phyloP scores from a whole-genome alignment of 2,113 vertebrate species.

The Crocuta crocuta region DNA sequence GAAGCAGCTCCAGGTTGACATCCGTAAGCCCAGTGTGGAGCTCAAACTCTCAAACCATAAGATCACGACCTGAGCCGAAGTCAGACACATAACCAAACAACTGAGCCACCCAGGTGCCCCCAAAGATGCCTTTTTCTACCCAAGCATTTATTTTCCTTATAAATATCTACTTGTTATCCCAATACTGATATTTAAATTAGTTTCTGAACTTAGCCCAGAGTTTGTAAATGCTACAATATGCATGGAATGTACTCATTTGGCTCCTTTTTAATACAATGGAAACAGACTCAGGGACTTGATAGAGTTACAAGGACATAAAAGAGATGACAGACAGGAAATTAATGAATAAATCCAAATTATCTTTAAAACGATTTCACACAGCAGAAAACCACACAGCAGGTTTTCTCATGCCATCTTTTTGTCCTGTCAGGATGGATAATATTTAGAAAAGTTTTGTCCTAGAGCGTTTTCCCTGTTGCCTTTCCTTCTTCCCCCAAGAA shows the following conservation, averaged over 20 bases:
- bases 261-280: background rate
- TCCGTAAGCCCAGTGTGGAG: too few relatives aligned
- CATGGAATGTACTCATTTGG: background rate
- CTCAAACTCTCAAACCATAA: too few relatives aligned
- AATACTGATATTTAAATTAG: background rate
- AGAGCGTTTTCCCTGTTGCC: background rate
- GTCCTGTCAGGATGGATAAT: background rate
- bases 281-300: background rate
- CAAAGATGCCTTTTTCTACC: background rate
- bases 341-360: background rate
- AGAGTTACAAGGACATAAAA: background rate
- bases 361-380: background rate
- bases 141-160: background rate
- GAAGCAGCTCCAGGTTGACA: too few relatives aligned
- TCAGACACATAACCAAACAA: too few relatives aligned
- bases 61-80: too few relatives aligned
- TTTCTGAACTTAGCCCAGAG: background rate
- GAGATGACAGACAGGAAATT: background rate
- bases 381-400: too few relatives aligned
- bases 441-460: background rate
- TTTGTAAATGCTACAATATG: background rate
- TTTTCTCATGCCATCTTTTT: background rate
- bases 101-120: too few relatives aligned
- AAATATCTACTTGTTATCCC: background rate
- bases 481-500: background rate